Conservation (phyloP, 2,113 vertebrate genomes). For the Tyrannus savana region DNA sequence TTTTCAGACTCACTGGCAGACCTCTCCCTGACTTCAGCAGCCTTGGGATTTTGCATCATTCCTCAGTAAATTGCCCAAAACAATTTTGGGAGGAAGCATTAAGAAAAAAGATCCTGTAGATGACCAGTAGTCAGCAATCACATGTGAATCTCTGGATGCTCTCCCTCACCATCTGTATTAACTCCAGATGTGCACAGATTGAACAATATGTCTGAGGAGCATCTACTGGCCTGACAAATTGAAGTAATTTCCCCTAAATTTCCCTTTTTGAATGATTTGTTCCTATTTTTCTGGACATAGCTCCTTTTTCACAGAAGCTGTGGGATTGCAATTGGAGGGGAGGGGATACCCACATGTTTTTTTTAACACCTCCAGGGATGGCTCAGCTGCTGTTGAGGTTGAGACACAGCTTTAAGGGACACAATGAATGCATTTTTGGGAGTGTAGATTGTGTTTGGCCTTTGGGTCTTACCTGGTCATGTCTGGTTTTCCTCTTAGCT, state of each 20-base stretch:
- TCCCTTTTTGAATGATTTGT: background rate
- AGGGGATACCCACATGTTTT: background rate
- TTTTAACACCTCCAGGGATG: background rate
- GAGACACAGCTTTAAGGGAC: background rate
- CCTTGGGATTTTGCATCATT: background rate
- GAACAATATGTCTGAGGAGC: background rate
- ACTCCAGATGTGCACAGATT: background rate
- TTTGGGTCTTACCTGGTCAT: background rate
- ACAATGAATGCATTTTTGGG: background rate
- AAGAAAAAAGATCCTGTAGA: background rate
- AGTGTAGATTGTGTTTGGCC: background rate
- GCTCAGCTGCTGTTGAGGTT: background rate
- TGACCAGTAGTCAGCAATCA: background rate
- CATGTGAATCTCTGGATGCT: background rate
- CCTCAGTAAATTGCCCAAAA: background rate
- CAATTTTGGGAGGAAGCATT: background rate
- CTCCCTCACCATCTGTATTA: background rate
- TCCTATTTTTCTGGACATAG: background rate
- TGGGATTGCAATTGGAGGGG: background rate
- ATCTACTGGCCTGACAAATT: background rate
- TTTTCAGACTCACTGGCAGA: background rate
- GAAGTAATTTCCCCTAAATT: background rate
- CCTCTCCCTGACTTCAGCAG: background rate
- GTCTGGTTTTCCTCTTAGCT: background rate
- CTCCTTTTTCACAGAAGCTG: background rate